Evolutionary conservation across 2,888 invertebrate genomes (phyloP).

Genomic region (Allolobophora icterica): DNA sequence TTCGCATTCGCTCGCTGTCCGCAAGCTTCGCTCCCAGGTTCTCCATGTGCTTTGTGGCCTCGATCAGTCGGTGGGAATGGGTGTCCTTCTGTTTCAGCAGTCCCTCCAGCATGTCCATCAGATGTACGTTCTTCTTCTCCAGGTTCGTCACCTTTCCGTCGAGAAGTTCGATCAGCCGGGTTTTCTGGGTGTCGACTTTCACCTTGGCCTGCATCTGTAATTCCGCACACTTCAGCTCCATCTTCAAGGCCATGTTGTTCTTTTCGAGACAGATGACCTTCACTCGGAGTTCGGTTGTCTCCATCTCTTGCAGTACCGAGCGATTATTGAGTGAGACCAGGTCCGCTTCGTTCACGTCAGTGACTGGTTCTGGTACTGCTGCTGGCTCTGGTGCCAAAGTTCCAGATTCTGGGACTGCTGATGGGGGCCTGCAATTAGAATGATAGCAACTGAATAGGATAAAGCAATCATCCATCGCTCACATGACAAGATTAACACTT

Average conservation of each 20-base stretch:
- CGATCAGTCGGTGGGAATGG: conserved; percentile 35
- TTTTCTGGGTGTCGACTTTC: conserved; percentile 43
- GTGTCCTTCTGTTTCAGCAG: conserved; percentile 41
- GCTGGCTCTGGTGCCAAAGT: neutral
- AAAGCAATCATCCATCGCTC: neutral
- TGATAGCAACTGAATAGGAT: neutral
- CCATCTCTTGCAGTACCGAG: conserved; percentile 34
- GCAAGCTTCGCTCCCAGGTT: conserved; percentile 28
- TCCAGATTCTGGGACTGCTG: neutral
- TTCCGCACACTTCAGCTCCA: conserved; percentile 43
- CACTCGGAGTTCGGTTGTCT: conserved; percentile 40
- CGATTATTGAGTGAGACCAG: neutral
- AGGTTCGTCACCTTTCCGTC: conserved; percentile 40
- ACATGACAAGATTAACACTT: neutral
- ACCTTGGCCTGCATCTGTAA: conserved; percentile 38
- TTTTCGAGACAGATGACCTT: conserved; percentile 43
- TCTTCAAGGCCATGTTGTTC: conserved; percentile 37
- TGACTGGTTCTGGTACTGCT: neutral
- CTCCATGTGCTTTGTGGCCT: conserved; percentile 41
- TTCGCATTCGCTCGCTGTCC: conserved; percentile 37
- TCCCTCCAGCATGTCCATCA: conserved; percentile 40
- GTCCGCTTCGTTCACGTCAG: neutral
- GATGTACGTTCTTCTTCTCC: conserved; percentile 36
- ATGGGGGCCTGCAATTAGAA: neutral
- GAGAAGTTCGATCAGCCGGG: conserved; percentile 43